These are phyloP conservation scores for Procambarus virginalis DNA, from an alignment of 1,140 invertebrate species.

Conservation along the genomic window DNA sequence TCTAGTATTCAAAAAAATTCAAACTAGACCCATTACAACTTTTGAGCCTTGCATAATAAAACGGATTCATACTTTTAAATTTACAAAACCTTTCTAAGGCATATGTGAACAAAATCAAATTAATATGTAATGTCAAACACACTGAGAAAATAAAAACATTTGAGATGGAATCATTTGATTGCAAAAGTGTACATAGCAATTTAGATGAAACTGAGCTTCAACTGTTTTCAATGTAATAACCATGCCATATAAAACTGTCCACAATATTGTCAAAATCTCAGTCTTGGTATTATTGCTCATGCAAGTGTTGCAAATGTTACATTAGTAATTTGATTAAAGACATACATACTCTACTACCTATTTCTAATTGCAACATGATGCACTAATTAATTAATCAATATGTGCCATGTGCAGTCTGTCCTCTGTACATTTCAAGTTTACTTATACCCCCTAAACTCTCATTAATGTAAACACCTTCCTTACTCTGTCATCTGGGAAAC, in stretches of 20 bases:
- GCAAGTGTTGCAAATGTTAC: background rate
- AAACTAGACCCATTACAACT: background rate
- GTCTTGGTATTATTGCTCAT: background rate
- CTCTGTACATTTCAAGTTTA: no score
- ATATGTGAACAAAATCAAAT: background rate
- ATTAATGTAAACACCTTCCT: background rate
- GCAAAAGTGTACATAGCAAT: no score
- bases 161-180: no score
- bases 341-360: background rate
- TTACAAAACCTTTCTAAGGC: no score
- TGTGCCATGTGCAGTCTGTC: no score
- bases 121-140: background rate
- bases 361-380: background rate
- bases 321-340: background rate
- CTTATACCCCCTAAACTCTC: background rate
- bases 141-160: no score
- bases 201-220: background rate
- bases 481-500: background rate
- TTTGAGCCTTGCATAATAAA: background rate
- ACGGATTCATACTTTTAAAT: background rate
- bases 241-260: background rate
- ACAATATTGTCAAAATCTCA: background rate
- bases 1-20: background rate
- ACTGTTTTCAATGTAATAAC: background rate
- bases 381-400: background rate